Evolutionary conservation across 53 echinoderm and acorn worm species (phyloP).

Genomic region (Holothuria leucospilota): DNA sequence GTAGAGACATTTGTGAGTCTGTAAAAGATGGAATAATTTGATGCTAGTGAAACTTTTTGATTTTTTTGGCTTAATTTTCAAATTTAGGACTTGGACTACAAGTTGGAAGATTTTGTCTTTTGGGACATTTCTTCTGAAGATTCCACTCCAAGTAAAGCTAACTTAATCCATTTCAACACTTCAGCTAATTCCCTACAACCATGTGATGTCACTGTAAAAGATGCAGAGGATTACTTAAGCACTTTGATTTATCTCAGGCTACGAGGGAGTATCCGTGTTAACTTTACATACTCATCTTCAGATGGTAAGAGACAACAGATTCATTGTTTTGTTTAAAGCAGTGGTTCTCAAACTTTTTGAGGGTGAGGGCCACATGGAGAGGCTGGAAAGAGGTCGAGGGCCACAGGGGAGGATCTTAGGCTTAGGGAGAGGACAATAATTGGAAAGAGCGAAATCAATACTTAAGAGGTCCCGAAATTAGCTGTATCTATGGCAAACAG

Average conservation of each 20-base stretch:
- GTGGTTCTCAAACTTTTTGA: no score
- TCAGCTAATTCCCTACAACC: background rate
- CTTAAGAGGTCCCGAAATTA: no score
- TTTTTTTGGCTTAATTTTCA: background rate
- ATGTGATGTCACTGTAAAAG: background rate
- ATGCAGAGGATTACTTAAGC: background rate
- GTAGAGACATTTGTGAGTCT: no score
- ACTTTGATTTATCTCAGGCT: conserved; percentile 2
- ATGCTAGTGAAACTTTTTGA: no score
- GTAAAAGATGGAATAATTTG: no score
- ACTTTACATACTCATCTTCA: conserved; percentile 14
- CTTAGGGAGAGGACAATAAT: no score
- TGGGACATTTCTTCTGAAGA: conserved; percentile 24
- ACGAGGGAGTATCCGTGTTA: background rate
- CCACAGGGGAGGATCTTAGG: no score
- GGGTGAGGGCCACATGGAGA: no score
- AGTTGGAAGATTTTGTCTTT: background rate
- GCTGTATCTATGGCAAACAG: no score
- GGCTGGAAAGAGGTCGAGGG: no score
- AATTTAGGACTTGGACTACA: background rate
- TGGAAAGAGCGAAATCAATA: no score
- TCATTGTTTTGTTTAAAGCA: no score
- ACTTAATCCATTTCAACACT: background rate
- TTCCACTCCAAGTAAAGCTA: background rate
- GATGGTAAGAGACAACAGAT: background rate